A percentile compares a stretch with the other conserved stretches of the same genome.
These are phyloP conservation scores for Calephelis virginiensis DNA, from an alignment of 1,140 invertebrate species.

Conservation along the genomic window DNA sequence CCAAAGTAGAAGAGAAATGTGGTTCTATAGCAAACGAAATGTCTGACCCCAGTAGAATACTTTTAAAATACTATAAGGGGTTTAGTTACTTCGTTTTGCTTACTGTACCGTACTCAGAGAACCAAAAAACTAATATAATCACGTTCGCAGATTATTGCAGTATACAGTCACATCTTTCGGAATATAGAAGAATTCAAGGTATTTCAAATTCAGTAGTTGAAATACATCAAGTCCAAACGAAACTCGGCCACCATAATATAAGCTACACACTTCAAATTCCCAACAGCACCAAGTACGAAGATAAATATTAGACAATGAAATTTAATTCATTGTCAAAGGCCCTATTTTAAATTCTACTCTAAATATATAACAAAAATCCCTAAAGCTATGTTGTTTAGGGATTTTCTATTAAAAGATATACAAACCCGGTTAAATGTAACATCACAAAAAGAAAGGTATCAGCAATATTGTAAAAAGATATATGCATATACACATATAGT, in stretches of 20 bases:
- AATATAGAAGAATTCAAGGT: no score
- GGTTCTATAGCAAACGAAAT: no score
- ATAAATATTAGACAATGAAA: neutral
- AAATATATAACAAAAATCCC: neutral
- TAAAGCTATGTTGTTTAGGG: neutral
- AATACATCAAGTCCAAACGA: slow-evolving; percentile 8
- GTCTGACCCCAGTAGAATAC: no score
- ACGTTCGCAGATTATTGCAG: neutral
- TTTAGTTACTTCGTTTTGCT: no score
- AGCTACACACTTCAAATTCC: slow-evolving; percentile 8
- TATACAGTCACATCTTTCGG: neutral
- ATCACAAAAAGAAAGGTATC: neutral
- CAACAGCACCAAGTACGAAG: neutral
- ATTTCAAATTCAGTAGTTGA: neutral
- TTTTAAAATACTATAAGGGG: no score
- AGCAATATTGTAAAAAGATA: neutral
- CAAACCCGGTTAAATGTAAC: no score
- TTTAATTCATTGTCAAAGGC: neutral
- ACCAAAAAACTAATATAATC: no score
- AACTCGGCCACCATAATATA: slow-evolving; percentile 9
- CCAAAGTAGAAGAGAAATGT: no score
- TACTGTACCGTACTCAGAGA: no score
- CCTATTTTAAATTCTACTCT: neutral
- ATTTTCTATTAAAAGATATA: neutral
- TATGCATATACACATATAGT: no score